Evolutionary conservation across 1,140 invertebrate genomes (phyloP).

Genomic region (Trichoplusia ni): DNA sequence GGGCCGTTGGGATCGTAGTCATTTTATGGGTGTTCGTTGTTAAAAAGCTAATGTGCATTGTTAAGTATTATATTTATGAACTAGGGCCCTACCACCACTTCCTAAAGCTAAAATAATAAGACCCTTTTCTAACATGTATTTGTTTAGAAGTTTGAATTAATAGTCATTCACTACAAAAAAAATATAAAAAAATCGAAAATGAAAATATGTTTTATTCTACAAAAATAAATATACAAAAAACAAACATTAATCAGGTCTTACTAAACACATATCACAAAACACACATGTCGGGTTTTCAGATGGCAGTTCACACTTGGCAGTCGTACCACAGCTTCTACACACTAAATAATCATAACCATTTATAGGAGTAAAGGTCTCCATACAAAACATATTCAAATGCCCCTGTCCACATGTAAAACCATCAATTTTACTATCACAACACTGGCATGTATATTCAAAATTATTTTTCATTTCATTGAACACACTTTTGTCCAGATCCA

Average conservation of each 20-base stretch:
- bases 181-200: no score
- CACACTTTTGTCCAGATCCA: slow-evolving; percentile 32
- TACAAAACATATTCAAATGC: slow-evolving; percentile 67
- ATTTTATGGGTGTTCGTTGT: no score
- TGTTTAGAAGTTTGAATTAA: no score
- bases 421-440: slow-evolving; percentile 59
- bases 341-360: slow-evolving; percentile 54
- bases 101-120: no score
- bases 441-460: slow-evolving; percentile 54
- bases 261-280: slow-evolving; percentile 67
- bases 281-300: slow-evolving; percentile 53
- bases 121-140: no score
- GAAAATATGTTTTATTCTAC: no score
- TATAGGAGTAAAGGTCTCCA: slow-evolving; percentile 62
- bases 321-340: slow-evolving; percentile 55
- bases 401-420: slow-evolving; percentile 54
- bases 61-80: no score
- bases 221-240: no score
- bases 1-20: no score
- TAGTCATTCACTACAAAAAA: no score
- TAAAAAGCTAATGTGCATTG: no score
- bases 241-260: slow-evolving; percentile 8
- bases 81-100: no score
- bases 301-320: slow-evolving; percentile 49
- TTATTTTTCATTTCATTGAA: slow-evolving; percentile 29